phyloP scores from a whole-genome alignment of 2,888 invertebrate genomes.

The Latheticus oryzae region DNA sequence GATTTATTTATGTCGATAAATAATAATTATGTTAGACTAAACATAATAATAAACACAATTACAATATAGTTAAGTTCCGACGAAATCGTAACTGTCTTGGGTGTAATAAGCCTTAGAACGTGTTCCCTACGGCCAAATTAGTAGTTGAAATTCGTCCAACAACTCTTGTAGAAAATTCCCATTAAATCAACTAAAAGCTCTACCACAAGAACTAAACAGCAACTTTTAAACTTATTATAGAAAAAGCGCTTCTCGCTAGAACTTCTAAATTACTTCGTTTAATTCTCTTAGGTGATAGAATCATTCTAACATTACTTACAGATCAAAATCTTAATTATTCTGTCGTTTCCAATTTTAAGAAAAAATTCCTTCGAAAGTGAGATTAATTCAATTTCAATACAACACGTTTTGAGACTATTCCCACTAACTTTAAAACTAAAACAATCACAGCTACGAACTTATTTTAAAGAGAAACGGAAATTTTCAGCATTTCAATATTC shows the following conservation, averaged over 20 bases:
- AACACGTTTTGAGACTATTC: constrained; percentile 24
- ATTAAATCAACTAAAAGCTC: constrained; percentile 39
- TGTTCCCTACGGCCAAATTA: constrained; percentile 33
- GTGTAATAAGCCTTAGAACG: constrained; percentile 31
- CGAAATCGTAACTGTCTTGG: constrained; percentile 26
- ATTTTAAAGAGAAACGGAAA: constrained; percentile 19
- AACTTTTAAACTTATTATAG: constrained; percentile 37
- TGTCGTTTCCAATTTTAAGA: constrained; percentile 17
- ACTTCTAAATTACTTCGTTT: constrained; percentile 23
- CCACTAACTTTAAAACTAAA: constrained; percentile 31
- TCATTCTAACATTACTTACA: constrained; percentile 1
- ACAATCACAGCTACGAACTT: constrained; percentile 29
- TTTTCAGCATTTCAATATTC: constrained; percentile 33
- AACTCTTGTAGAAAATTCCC: constrained; percentile 37
- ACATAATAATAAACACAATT: neutral
- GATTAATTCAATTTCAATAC: constrained; percentile 31
- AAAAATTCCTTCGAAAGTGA: constrained; percentile 9
- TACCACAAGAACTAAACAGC: constrained; percentile 33
- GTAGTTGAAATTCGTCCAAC: constrained; percentile 40
- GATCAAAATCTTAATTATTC: constrained; percentile 2
- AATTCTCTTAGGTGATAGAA: constrained; percentile 21
- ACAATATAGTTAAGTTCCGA: constrained; percentile 13
- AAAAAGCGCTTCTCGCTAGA: constrained; percentile 17
- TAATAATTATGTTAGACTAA: constrained; percentile 18
- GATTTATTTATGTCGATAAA: constrained; percentile 29